Percentiles rank a stretch among this genome's conserved stretches.
Conservation (phyloP, 1,140 invertebrate species). For the Trachymyrmex septentrionalis region DNA sequence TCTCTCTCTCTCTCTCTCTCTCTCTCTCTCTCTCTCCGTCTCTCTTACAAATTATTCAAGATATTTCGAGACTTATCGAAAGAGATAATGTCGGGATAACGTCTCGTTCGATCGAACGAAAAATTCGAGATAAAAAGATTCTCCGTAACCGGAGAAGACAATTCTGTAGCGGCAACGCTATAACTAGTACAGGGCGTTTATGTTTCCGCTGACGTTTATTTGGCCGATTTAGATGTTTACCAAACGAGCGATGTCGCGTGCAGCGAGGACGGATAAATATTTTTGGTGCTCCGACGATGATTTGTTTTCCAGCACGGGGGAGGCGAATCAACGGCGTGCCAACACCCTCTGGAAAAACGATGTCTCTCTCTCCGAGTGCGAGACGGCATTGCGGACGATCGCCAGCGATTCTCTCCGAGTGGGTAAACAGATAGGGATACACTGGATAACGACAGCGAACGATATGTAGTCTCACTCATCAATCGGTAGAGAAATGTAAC, state of each 20-base stretch:
- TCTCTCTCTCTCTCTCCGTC: no score
- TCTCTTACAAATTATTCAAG: neutral
- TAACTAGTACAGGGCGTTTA: slow-evolving; percentile 15
- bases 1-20: no score
- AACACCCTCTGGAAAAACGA: slow-evolving; percentile 40
- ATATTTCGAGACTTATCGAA: neutral
- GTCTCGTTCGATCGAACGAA: neutral
- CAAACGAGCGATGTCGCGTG: slow-evolving; percentile 53
- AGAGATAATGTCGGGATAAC: slow-evolving; percentile 11
- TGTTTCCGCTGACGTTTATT: slow-evolving; percentile 65
- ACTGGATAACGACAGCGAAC: neutral
- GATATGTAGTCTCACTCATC: neutral
- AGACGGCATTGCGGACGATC: neutral
- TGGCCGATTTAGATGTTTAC: slow-evolving; percentile 70
- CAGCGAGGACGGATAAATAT: slow-evolving; percentile 59
- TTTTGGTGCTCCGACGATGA: slow-evolving; percentile 32
- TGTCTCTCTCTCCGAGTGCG: slow-evolving; percentile 1
- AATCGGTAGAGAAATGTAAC: neutral
- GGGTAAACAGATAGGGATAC: slow-evolving; percentile 21
- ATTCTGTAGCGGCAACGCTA: slow-evolving; percentile 28
- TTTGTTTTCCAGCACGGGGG: slow-evolving; percentile 32
- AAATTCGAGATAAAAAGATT: slow-evolving; percentile 67
- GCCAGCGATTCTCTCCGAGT: neutral
- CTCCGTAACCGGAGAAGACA: slow-evolving; percentile 45
- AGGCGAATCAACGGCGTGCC: slow-evolving; percentile 6